Conservation (phyloP, 92 coral and sea anemone species). For the Hydrozoanthus gracilis region DNA sequence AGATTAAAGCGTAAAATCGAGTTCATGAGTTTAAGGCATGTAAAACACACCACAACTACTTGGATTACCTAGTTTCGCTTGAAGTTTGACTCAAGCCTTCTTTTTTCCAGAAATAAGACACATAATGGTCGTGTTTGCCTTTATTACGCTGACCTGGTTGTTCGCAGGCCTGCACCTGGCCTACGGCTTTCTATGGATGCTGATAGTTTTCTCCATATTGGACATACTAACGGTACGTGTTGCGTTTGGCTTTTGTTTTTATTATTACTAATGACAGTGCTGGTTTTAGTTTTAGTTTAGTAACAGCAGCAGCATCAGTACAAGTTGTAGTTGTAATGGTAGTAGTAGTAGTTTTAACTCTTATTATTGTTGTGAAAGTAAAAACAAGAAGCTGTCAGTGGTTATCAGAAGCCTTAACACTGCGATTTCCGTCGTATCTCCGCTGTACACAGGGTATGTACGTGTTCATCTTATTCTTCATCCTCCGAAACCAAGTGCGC, state of each 20-base stretch:
- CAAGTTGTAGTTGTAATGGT: neutral
- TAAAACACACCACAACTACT: neutral
- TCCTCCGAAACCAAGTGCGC: constrained; percentile 93
- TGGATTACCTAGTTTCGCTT: neutral
- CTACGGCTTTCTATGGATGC: constrained; percentile 85
- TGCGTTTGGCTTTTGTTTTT: neutral
- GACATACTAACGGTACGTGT: constrained; percentile 81
- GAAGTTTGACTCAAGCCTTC: neutral
- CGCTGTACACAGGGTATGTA: constrained; percentile 78
- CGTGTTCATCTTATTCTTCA: constrained; percentile 90
- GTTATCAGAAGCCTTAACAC: neutral
- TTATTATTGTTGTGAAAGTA: too few species aligned
- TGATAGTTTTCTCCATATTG: constrained; percentile 76
- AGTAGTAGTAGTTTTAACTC: neutral
- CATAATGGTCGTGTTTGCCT: constrained; percentile 72
- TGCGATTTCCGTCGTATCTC: neutral
- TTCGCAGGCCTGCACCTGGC: constrained; percentile 96
- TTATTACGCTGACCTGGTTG: constrained; percentile 86
- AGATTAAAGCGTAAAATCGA: too few species aligned
- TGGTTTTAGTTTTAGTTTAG: neutral
- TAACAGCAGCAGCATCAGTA: neutral
- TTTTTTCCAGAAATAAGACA: constrained; percentile 77
- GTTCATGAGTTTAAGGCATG: too few species aligned
- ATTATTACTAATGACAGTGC: neutral
- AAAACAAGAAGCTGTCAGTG: too few species aligned